phyloP scores from a whole-genome alignment of 1,140 invertebrate species.

The Atopsyche davidsoni region DNA sequence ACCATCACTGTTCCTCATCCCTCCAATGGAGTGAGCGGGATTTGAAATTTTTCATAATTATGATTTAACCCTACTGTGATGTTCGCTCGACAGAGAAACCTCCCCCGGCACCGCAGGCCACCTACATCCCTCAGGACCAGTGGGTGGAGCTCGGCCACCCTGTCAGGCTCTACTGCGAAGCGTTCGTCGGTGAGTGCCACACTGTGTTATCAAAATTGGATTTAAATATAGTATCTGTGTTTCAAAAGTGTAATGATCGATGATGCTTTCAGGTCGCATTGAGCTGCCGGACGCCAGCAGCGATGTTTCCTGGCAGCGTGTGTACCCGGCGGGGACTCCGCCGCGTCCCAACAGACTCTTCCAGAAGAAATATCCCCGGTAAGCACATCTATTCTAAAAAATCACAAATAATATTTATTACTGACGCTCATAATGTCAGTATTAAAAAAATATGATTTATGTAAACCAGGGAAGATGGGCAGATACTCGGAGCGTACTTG shows the following conservation, averaged over 20 bases:
- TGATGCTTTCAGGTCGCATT: constrained; percentile 44
- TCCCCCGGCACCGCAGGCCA: constrained; percentile 50
- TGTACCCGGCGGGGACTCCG: constrained; percentile 49
- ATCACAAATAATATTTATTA: background rate
- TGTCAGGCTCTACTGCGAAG: constrained; percentile 66
- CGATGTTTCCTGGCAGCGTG: constrained; percentile 58
- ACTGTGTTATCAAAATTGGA: too few relatives aligned
- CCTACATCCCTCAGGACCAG: constrained; percentile 50
- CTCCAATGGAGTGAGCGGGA: too few relatives aligned
- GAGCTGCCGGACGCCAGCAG: constrained; percentile 63
- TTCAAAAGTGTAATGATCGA: background rate
- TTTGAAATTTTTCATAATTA: too few relatives aligned
- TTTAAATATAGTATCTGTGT: too few relatives aligned
- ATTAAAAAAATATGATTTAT: constrained; percentile 5
- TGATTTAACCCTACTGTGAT: constrained; percentile 3
- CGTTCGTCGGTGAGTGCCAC: constrained; percentile 58
- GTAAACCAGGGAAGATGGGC: constrained; percentile 55
- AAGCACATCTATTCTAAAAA: constrained; percentile 13
- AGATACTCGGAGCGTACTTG: constrained; percentile 65
- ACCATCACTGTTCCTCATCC: too few relatives aligned
- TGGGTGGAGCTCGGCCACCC: constrained; percentile 51
- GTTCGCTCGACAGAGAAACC: constrained; percentile 52
- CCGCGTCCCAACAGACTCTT: constrained; percentile 37
- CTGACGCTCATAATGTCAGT: background rate
- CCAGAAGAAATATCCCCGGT: constrained; percentile 49